Evolutionary conservation across 2,797 vertebrate species (phyloP).

Genomic region (Tamandua tetradactyla): DNA sequence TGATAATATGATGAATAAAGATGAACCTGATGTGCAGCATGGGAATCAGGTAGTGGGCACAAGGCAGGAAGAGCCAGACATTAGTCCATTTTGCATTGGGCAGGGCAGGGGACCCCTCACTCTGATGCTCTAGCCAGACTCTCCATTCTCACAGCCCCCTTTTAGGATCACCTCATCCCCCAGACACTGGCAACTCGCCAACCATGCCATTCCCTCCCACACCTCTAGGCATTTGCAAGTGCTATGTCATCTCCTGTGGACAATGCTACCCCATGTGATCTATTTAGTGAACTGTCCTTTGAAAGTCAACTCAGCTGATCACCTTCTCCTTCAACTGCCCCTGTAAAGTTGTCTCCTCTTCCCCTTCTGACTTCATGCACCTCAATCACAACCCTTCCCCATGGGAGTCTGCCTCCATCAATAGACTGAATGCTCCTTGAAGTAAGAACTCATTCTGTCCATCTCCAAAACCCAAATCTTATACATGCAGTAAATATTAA

Average conservation of each 20-base stretch:
- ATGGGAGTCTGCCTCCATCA: background rate
- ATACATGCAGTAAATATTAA: background rate
- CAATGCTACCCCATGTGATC: background rate
- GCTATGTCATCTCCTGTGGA: background rate
- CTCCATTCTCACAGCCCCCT: background rate
- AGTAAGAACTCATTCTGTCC: background rate
- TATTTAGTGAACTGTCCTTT: background rate
- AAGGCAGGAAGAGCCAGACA: background rate
- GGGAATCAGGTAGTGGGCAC: background rate
- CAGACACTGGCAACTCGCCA: rapidly evolving
- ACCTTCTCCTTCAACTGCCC: background rate
- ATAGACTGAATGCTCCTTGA: background rate
- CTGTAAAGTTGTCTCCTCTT: background rate
- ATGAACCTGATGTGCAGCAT: rapidly evolving
- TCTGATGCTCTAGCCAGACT: background rate
- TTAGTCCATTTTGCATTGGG: background rate
- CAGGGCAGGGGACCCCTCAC: background rate
- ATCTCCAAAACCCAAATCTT: background rate
- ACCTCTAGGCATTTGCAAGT: background rate
- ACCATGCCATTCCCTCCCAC: background rate
- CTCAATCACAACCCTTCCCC: background rate
- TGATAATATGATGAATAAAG: background rate
- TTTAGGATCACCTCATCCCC: background rate
- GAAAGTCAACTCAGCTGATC: background rate
- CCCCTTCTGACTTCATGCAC: background rate